Conservation (phyloP, 2,797 vertebrate species). For the Triplophysa bombifrons region DNA sequence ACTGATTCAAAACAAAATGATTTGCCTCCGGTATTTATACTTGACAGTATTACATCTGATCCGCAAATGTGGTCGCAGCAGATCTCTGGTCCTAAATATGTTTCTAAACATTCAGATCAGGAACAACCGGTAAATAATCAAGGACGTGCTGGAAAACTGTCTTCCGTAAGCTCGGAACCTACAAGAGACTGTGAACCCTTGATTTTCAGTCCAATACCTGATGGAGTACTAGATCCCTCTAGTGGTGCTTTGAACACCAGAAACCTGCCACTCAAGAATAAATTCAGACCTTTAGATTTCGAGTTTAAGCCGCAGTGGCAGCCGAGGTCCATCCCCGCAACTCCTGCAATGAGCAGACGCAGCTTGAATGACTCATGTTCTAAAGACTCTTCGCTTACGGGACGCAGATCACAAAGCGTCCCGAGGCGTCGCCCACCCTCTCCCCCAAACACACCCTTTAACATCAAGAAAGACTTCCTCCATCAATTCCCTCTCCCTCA, state of each 20-base stretch:
- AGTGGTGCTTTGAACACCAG: constrained; percentile 35
- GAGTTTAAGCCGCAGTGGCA: constrained; percentile 46
- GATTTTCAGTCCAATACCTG: constrained; percentile 1
- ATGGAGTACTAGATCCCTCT: constrained; percentile 29
- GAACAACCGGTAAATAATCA: background rate
- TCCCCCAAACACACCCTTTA: constrained; percentile 63
- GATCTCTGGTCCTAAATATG: background rate
- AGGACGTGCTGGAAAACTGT: background rate
- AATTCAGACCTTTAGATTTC: constrained; percentile 12
- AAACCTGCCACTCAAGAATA: constrained; percentile 10
- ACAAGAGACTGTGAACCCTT: constrained; percentile 6
- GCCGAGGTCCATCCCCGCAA: constrained; percentile 66
- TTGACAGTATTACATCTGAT: constrained; percentile 18
- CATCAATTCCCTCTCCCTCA: constrained; percentile 70
- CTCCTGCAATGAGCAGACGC: constrained; percentile 67
- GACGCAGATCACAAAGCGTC: constrained; percentile 70
- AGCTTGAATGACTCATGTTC: constrained; percentile 64
- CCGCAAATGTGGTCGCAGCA: constrained; percentile 7
- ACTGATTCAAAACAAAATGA: background rate
- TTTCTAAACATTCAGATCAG: background rate
- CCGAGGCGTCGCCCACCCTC: constrained; percentile 65
- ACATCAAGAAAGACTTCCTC: constrained; percentile 65
- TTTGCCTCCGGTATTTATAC: background rate
- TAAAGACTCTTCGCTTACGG: constrained; percentile 62
- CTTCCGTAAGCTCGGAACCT: background rate